A percentile compares a stretch with the other conserved stretches of the same genome.
Evolutionary conservation across 2,797 vertebrate genomes (phyloP).

Genomic region (Gephyroberyx darwinii): DNA sequence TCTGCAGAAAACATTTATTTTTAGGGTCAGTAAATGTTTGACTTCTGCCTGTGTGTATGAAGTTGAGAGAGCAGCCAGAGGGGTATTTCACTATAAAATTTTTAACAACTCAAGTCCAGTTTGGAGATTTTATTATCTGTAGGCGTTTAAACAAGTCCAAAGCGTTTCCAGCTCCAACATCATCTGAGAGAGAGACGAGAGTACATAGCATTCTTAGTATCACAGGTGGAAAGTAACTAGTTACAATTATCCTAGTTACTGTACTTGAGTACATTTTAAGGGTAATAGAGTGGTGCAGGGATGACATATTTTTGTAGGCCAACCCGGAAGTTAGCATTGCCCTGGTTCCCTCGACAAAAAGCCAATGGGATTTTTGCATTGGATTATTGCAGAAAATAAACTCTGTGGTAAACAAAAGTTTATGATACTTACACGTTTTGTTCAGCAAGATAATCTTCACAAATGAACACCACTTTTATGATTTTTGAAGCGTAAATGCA

Average conservation of each 20-base stretch:
- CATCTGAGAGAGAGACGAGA: constrained; percentile 42
- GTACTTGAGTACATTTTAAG: no score
- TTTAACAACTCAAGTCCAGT: constrained; percentile 74
- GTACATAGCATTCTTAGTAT: constrained; percentile 45
- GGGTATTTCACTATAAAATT: constrained; percentile 74
- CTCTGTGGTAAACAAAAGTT: no score
- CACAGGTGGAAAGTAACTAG: constrained; percentile 64
- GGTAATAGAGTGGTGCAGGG: no score
- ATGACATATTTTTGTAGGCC: no score
- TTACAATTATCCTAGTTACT: constrained; percentile 3
- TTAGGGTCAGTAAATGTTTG: constrained; percentile 83
- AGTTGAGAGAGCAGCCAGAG: constrained; percentile 57
- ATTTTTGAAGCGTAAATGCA: no score
- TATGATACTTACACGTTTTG: no score
- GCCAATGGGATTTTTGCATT: no score
- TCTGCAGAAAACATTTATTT: constrained; percentile 80
- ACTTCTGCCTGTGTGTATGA: constrained; percentile 58
- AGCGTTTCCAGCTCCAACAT: constrained; percentile 57
- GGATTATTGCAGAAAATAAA: no score
- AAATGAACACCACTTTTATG: no score
- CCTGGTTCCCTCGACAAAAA: no score
- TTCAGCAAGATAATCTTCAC: no score
- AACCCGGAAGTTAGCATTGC: no score
- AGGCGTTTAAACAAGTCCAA: constrained; percentile 66
- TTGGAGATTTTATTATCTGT: constrained; percentile 66